Conservation (phyloP, 2,888 invertebrate species). For the Volucella inanis region DNA sequence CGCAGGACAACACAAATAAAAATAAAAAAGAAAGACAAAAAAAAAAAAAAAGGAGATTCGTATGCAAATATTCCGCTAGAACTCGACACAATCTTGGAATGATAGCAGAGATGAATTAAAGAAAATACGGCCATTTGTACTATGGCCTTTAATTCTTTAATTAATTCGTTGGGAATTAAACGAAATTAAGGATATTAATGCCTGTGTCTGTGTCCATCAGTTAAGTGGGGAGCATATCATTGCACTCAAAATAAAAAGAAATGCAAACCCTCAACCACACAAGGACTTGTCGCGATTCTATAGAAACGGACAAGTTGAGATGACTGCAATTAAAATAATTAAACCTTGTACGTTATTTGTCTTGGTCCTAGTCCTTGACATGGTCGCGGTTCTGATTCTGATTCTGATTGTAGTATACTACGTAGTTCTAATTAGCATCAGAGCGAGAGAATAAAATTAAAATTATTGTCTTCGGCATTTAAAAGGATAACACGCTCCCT, state of each 20-base stretch:
- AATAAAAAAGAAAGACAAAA: conserved; percentile 8
- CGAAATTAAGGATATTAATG: conserved; percentile 73
- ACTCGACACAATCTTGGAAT: conserved; percentile 11
- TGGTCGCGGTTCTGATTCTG: not conserved
- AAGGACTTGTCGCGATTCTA: conserved; percentile 11
- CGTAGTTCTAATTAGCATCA: not conserved
- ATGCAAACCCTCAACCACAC: conserved; percentile 26
- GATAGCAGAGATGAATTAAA: conserved; percentile 47
- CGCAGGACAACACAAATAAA: conserved; percentile 28
- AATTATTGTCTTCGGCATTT: conserved; percentile 9
- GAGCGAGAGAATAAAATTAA: too few species aligned
- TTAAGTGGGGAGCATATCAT: conserved; percentile 1
- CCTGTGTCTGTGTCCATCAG: conserved; percentile 54
- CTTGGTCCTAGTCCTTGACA: not conserved
- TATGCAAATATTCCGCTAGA: conserved; percentile 60
- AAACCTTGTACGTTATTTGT: conserved; percentile 37
- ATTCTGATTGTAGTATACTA: not conserved
- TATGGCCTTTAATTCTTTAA: conserved; percentile 53
- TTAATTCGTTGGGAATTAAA: conserved; percentile 68
- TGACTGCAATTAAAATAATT: conserved; percentile 67
- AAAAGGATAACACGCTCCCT: too few species aligned
- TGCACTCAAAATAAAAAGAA: conserved; percentile 33
- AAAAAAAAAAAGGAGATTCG: conserved; percentile 56
- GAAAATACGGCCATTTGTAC: conserved; percentile 16
- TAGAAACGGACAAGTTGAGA: not conserved